Base-by-base conservation (phyloP, 1,140 invertebrate genomes). In the Plodia interpunctella region DNA sequence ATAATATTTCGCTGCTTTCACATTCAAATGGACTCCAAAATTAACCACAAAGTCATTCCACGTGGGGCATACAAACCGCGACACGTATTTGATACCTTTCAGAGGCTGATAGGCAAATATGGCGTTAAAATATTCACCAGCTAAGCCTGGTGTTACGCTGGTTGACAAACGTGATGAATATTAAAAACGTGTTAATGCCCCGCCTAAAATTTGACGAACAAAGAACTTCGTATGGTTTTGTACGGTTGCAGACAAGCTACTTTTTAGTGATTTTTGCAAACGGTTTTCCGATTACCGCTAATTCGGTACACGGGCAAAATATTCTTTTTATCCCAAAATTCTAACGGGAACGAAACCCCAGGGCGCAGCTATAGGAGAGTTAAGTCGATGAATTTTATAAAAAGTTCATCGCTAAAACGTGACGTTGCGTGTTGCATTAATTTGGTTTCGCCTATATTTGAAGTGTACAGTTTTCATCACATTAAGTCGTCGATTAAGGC, bases 81-180 rank as follows among this genome's bases (percentile, higher is more conserved):
- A 44, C 38, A 44, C 38, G 38, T 44, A 44, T 44, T 44, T 44
- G 38, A 44, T 44, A 44, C 38, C 38, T 44, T 44, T 44, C 38
- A 44, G 38, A 15, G 38, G 38, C 38, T 44, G 38, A 44, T 44
- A 44, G 38, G 10, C 38, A 44, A 44, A 44, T 44, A 44, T 17
- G 38, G 38, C 38, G 38, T 44, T 44, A 44, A 44, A 44, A 44
- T 44, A 44, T 44, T 44, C 38, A 44, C 13, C 38, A 44, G 38
- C 38, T n/a, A 44, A 44, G 38, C 38, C 13, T 3, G n/a, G 38
- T 44, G 15, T 44, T 44, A 44, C 10, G 10, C 15, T 44, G 38
- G 38, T 44, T 44, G 38, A 44, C 38, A 44, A 44, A 44, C 38
- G 38, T 44, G 38, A 44, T 44, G 38, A 44, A 44, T 44, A 44